phyloP scores from a whole-genome alignment of 2,888 invertebrate species.

The Kryphioiulus occultus region DNA sequence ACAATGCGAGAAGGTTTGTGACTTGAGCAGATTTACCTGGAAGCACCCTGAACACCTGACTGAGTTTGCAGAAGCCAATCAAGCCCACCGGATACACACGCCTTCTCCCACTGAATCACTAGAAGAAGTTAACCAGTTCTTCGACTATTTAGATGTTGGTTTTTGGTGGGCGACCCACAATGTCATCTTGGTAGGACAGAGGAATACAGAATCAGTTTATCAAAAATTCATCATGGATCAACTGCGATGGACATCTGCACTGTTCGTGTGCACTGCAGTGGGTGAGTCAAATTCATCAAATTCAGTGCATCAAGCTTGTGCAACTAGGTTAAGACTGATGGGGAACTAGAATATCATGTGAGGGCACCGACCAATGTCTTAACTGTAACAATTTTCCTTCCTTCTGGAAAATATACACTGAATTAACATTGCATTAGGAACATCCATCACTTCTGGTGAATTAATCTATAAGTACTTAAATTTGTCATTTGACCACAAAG shows the following conservation, averaged over 20 bases:
- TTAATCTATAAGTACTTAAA: too few species aligned
- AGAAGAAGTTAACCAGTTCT: not conserved
- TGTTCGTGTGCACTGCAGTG: not conserved
- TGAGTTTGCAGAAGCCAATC: slow-evolving; percentile 9
- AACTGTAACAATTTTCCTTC: too few species aligned
- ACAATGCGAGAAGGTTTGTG: not conserved
- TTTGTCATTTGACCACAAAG: too few species aligned
- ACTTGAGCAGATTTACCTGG: slow-evolving; percentile 23
- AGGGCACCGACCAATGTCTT: too few species aligned
- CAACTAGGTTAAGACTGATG: too few species aligned
- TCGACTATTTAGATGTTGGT: not conserved
- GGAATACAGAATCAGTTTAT: not conserved
- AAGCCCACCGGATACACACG: not conserved
- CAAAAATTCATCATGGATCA: not conserved
- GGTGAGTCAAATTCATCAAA: not conserved
- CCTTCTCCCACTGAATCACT: not conserved
- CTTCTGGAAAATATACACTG: too few species aligned
- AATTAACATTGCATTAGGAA: not conserved
- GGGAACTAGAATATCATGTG: too few species aligned
- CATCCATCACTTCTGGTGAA: too few species aligned
- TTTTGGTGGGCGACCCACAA: not conserved
- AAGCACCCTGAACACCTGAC: not conserved
- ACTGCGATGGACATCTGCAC: not conserved
- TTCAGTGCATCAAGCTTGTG: too few species aligned
- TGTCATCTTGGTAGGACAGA: not conserved